Percentiles rank a stretch among this genome's conserved stretches.
Conservation (phyloP, 2,797 vertebrate genomes). For the Urocyon cinereoargenteus region DNA sequence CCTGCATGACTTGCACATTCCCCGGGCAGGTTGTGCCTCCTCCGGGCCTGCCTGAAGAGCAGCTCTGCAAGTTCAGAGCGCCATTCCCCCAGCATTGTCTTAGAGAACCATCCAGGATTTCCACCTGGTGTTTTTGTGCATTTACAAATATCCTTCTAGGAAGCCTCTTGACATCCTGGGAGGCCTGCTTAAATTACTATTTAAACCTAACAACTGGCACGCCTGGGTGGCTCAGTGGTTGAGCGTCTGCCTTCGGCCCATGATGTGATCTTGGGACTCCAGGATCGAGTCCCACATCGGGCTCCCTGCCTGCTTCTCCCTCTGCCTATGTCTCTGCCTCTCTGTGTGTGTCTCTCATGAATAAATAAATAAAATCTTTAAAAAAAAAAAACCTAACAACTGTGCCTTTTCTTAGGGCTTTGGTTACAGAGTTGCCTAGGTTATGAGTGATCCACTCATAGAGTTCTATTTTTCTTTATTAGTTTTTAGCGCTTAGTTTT, state of each 20-base stretch:
- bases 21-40: not conserved
- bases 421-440: not conserved
- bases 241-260: too few relatives aligned
- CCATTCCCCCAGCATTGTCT: too few relatives aligned
- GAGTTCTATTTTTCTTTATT: not conserved
- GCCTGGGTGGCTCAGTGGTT: too few relatives aligned
- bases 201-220: not conserved
- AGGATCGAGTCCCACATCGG: too few relatives aligned
- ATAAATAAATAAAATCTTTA: too few relatives aligned
- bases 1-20: too few relatives aligned
- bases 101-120: not conserved
- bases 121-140: not conserved
- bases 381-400: not conserved
- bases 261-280: too few relatives aligned
- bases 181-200: not conserved
- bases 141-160: not conserved
- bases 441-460: not conserved
- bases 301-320: too few relatives aligned
- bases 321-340: too few relatives aligned
- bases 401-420: not conserved
- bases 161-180: not conserved
- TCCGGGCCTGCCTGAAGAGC: accelerated
- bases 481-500: not conserved
- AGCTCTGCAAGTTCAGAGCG: not conserved
- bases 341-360: too few relatives aligned